phyloP scores from a whole-genome alignment of 2,888 invertebrate species.

The Cephus pulcher region DNA sequence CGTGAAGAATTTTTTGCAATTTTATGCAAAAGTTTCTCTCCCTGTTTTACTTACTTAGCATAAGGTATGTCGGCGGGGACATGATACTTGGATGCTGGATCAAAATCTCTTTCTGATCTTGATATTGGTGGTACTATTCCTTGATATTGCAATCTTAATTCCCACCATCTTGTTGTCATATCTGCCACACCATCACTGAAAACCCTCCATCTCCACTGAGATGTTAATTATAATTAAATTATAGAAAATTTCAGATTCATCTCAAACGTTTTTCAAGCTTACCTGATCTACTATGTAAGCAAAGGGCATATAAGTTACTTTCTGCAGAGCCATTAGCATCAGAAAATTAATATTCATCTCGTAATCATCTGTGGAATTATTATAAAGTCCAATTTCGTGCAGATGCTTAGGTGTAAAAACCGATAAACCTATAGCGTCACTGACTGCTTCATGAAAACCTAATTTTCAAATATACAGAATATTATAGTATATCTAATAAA shows the following conservation, averaged over 20 bases:
- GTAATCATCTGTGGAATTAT: constrained; percentile 74
- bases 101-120: constrained; percentile 81
- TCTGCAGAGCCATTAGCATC: constrained; percentile 82
- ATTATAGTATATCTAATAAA: neutral
- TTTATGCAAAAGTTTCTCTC: neutral
- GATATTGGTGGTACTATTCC: constrained; percentile 79
- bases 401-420: constrained; percentile 83
- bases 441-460: constrained; percentile 90
- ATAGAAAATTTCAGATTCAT: neutral
- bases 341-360: constrained; percentile 83
- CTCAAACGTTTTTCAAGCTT: constrained; percentile 31
- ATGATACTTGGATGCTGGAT: constrained; percentile 87
- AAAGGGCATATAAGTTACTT: constrained; percentile 82
- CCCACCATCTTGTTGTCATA: constrained; percentile 84
- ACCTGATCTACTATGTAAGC: constrained; percentile 85
- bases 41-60: constrained; percentile 59
- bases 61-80: constrained; percentile 77
- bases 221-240: constrained; percentile 1
- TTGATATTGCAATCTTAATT: constrained; percentile 77
- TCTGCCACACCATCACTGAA: constrained; percentile 79
- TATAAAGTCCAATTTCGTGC: constrained; percentile 77
- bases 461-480: constrained; percentile 12
- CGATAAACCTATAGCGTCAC: constrained; percentile 83
- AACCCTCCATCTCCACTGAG: constrained; percentile 83
- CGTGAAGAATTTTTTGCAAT: constrained; percentile 50